phyloP scores from a whole-genome alignment of 64 coral and sea anemone species.

The Cladopsammia gracilis region DNA sequence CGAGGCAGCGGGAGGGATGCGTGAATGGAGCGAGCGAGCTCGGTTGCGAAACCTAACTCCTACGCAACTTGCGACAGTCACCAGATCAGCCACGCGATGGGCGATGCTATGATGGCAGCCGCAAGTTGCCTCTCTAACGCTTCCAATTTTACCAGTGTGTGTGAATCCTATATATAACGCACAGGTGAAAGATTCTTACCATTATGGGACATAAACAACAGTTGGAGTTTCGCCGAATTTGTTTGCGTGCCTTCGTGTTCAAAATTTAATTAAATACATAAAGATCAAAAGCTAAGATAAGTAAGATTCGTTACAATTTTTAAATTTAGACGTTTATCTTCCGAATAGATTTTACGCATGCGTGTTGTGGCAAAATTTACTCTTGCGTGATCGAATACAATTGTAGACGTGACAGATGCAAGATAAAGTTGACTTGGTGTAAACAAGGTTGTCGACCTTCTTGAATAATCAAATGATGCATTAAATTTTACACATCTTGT shows the following conservation, averaged over 20 bases:
- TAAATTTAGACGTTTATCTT: too few relatives aligned
- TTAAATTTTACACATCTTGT: too few relatives aligned
- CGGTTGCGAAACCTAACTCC: slow-evolving; percentile 10
- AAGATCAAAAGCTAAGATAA: too few relatives aligned
- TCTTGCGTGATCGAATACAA: not conserved
- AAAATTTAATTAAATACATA: too few relatives aligned
- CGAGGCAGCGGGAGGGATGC: not conserved
- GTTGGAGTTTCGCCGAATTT: not conserved
- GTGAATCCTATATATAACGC: not conserved
- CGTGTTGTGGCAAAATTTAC: not conserved
- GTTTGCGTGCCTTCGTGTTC: not conserved
- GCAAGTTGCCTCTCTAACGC: slow-evolving; percentile 31
- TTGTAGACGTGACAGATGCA: too few relatives aligned
- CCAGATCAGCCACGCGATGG: slow-evolving; percentile 12
- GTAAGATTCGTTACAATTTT: too few relatives aligned
- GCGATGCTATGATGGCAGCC: slow-evolving; percentile 23
- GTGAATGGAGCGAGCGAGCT: not conserved
- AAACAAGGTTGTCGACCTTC: too few relatives aligned
- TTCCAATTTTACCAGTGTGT: not conserved
- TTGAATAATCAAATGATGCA: too few relatives aligned
- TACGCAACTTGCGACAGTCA: not conserved
- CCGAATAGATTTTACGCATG: not conserved
- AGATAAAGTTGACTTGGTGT: too few relatives aligned
- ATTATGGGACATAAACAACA: not conserved
- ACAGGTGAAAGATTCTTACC: not conserved